Evolutionary conservation across 2,888 invertebrate species (phyloP).

Genomic region (Pyrrhosoma nymphula): DNA sequence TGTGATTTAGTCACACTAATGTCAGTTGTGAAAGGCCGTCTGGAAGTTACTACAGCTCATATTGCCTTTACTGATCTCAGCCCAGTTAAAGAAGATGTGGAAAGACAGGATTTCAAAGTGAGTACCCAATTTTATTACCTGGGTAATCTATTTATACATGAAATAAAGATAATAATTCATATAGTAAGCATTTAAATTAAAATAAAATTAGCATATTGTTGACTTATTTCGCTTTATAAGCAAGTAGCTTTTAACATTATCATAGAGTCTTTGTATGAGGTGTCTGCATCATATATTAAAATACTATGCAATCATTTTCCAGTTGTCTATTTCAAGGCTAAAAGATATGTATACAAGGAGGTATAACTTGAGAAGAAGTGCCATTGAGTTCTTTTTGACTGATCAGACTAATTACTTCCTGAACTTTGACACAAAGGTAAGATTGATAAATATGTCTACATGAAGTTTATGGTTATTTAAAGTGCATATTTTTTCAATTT

Average conservation of each 20-base stretch:
- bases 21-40: constrained; percentile 81
- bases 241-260: no score
- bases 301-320: constrained; percentile 74
- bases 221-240: not conserved
- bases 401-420: constrained; percentile 85
- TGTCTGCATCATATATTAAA: not conserved
- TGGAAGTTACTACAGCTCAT: constrained; percentile 82
- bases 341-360: constrained; percentile 83
- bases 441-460: not conserved
- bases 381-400: constrained; percentile 83
- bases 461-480: constrained; percentile 33
- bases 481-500: not conserved
- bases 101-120: constrained; percentile 79
- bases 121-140: constrained; percentile 14
- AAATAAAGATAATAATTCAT: not conserved
- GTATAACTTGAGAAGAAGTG: constrained; percentile 83
- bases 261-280: not conserved
- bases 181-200: not conserved
- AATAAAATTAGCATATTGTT: not conserved
- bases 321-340: constrained; percentile 81
- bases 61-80: constrained; percentile 82
- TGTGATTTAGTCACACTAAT: constrained; percentile 83
- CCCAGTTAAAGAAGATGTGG: constrained; percentile 79
- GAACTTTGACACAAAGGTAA: constrained; percentile 83
- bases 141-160: not conserved